phyloP scores from a whole-genome alignment of 2,888 invertebrate genomes.

The Hermodice carunculata region DNA sequence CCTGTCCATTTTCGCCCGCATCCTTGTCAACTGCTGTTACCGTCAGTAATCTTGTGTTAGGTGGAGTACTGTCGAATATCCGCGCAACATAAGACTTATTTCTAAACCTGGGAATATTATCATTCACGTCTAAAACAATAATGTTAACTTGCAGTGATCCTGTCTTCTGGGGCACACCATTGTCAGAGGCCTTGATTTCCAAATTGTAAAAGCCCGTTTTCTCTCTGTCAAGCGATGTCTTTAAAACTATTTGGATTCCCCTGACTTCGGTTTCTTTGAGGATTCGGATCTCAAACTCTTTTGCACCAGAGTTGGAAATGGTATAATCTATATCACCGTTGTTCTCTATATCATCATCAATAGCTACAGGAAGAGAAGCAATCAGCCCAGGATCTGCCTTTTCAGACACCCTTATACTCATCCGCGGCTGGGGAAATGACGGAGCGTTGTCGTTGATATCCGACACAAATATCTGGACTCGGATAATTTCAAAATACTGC shows the following conservation, averaged over 20 bases:
- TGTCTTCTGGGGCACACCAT: background rate
- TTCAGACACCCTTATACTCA: constrained; percentile 7
- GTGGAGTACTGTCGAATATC: constrained; percentile 5
- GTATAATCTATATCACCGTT: constrained; percentile 9
- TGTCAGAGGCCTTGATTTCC: constrained; percentile 8
- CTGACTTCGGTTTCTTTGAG: background rate
- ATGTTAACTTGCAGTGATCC: background rate
- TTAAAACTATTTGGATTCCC: too few species aligned
- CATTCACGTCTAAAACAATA: constrained; percentile 11
- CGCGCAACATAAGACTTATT: constrained; percentile 1
- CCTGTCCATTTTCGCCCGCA: constrained; percentile 3
- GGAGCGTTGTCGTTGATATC: constrained; percentile 21
- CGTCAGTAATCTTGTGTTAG: background rate
- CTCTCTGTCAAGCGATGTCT: constrained; percentile 9
- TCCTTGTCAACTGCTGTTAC: constrained; percentile 6
- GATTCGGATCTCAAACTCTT: background rate
- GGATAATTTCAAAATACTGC: constrained; percentile 12
- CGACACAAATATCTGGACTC: background rate
- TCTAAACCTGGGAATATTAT: constrained; percentile 4
- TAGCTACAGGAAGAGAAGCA: constrained; percentile 9
- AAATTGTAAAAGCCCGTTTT: background rate
- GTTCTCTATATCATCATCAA: constrained; percentile 5
- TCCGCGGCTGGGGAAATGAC: background rate
- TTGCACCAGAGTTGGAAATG: background rate
- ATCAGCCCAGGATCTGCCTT: background rate